Conservation (phyloP, 2,797 vertebrate genomes). For the Moxostoma hubbsi region DNA sequence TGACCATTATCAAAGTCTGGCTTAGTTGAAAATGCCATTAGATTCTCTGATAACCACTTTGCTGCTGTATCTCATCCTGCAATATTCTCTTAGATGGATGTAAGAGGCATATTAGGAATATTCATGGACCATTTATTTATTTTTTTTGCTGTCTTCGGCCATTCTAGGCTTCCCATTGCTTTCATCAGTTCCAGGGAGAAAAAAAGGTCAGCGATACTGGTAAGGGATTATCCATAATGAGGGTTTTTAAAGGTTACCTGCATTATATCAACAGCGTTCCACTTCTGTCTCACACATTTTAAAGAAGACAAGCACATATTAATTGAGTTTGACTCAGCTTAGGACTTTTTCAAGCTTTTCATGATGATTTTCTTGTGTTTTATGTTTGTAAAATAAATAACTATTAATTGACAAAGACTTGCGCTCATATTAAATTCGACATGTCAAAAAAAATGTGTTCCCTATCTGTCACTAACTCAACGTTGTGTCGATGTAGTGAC, state of each 20-base stretch:
- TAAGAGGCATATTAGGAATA: constrained; percentile 36
- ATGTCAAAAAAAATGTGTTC: not conserved
- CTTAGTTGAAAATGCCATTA: constrained; percentile 47
- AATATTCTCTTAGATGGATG: constrained; percentile 2
- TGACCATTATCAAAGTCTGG: constrained; percentile 44
- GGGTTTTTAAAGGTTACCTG: constrained; percentile 66
- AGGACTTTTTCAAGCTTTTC: not conserved
- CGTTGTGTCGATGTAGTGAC: too few relatives aligned
- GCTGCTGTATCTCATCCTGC: constrained; percentile 35
- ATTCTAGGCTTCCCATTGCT: constrained; percentile 25
- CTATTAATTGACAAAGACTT: not conserved
- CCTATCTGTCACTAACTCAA: too few relatives aligned
- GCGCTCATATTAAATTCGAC: not conserved
- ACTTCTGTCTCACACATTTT: constrained; percentile 25
- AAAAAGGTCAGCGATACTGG: constrained; percentile 66
- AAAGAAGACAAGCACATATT: constrained; percentile 22
- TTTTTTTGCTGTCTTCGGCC: not conserved
- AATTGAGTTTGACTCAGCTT: not conserved
- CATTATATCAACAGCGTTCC: constrained; percentile 53
- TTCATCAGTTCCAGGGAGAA: constrained; percentile 37
- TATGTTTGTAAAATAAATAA: not conserved
- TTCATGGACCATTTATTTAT: constrained; percentile 36
- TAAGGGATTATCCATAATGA: constrained; percentile 57
- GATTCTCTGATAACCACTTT: constrained; percentile 38
- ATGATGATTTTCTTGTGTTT: not conserved